phyloP scores from a whole-genome alignment of 2,888 invertebrate species.

The Caenorhabditis becei region DNA sequence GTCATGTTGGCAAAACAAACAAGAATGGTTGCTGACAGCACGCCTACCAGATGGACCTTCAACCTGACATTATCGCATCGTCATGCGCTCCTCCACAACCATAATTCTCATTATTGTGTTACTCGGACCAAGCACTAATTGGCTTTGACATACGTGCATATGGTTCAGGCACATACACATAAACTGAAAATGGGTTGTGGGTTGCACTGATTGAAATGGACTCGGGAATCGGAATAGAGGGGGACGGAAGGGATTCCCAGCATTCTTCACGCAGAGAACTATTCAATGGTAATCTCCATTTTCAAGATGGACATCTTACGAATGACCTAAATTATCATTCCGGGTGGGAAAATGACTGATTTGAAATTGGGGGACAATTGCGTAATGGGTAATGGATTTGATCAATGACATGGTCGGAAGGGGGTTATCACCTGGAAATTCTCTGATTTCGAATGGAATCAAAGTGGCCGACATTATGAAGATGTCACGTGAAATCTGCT shows the following conservation, averaged over 20 bases:
- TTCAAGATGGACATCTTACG: conserved; percentile 15
- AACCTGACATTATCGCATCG: conserved; percentile 59
- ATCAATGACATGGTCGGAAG: no score
- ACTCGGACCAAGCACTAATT: conserved; percentile 51
- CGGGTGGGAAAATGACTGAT: conserved; percentile 1
- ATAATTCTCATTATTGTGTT: conserved; percentile 56
- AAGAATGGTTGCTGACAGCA: conserved; percentile 29
- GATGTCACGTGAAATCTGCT: no score
- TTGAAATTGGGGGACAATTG: not conserved
- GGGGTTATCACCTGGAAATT: no score
- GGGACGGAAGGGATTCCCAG: conserved; percentile 11
- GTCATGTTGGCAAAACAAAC: conserved; percentile 53
- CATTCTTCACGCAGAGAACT: conserved; percentile 16
- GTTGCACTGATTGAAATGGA: conserved; percentile 27
- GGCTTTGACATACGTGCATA: conserved; percentile 49
- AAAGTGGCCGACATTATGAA: no score
- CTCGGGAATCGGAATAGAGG: not conserved
- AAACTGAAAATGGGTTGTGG: conserved; percentile 30
- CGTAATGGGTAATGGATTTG: no score
- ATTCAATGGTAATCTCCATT: conserved; percentile 15
- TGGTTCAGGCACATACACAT: conserved; percentile 31
- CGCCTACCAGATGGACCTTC: conserved; percentile 47
- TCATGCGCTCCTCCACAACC: conserved; percentile 19
- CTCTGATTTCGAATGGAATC: no score
- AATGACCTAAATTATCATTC: conserved; percentile 20